phyloP scores from a whole-genome alignment of 2,797 vertebrate species.

The Oryzias dopingdopingensis region DNA sequence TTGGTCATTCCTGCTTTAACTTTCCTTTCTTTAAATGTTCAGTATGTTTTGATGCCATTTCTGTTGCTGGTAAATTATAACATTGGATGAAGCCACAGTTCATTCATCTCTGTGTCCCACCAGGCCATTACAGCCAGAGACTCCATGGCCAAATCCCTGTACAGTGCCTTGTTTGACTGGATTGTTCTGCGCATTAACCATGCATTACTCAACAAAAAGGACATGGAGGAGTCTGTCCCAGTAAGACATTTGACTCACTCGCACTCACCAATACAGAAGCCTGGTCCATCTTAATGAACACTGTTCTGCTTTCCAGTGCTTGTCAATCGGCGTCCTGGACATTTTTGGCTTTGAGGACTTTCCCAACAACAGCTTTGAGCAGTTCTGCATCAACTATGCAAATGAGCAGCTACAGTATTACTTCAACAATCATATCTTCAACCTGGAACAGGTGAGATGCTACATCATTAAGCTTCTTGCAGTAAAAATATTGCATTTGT shows the following conservation, averaged over 20 bases:
- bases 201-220: constrained; percentile 95
- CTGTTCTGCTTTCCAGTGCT: constrained; percentile 75
- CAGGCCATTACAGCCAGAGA: constrained; percentile 96
- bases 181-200: constrained; percentile 98
- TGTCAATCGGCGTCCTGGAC: constrained; percentile 96
- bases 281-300: not conserved
- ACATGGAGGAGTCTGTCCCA: constrained; percentile 92
- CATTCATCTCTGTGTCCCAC: not conserved
- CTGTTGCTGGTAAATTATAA: not conserved
- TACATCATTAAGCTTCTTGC: not conserved
- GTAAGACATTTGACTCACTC: constrained; percentile 70
- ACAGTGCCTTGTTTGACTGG: constrained; percentile 98
- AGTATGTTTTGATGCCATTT: not conserved
- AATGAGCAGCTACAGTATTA: constrained; percentile 99
- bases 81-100: not conserved
- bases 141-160: constrained; percentile 98
- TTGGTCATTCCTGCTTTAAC: no score
- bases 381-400: constrained; percentile 99
- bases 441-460: constrained; percentile 89
- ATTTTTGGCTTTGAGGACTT: constrained; percentile 99
- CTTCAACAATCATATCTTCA: constrained; percentile 99
- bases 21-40: constrained; percentile 1
- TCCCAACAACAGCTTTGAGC: constrained; percentile 98
- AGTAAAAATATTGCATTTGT: not conserved
- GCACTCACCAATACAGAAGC: not conserved